A percentile compares a stretch with the other conserved stretches of the same genome.
Conservation (phyloP, 1,140 invertebrate genomes). For the Drosophila melanica region DNA sequence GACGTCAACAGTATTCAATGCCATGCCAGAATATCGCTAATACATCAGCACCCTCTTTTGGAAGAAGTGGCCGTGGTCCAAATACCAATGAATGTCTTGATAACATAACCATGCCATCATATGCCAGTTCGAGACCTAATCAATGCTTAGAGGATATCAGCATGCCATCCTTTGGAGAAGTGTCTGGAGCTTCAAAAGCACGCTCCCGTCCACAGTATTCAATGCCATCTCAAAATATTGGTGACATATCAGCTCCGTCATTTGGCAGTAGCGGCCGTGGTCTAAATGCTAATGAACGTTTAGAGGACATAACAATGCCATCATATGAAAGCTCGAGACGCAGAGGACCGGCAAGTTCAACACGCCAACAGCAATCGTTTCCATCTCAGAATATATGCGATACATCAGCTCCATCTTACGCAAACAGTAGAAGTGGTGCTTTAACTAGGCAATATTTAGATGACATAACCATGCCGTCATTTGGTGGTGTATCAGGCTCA, state of each 20-base stretch:
- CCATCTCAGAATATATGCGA: constrained; percentile 10
- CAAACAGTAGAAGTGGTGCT: not conserved
- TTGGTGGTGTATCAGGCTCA: not conserved
- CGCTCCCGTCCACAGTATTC: not conserved
- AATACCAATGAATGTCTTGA: no score
- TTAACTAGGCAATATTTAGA: not conserved
- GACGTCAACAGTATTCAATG: not conserved
- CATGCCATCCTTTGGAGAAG: no score
- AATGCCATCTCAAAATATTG: constrained; percentile 7
- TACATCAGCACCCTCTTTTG: constrained; percentile 3
- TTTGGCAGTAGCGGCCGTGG: not conserved
- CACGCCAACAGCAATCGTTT: not conserved
- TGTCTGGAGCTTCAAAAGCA: not conserved
- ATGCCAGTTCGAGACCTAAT: no score
- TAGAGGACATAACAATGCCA: constrained; percentile 4
- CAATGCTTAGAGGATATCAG: no score
- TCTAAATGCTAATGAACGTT: not conserved
- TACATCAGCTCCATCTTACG: not conserved
- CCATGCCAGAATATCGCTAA: constrained; percentile 13
- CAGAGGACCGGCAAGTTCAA: not conserved
- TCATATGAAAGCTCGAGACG: not conserved
- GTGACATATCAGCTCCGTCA: not conserved
- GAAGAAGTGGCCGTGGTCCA: not conserved
- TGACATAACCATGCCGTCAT: constrained; percentile 13
- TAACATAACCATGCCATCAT: no score